Percentiles rank a stretch among this genome's conserved stretches.
Evolutionary conservation across 2,888 invertebrate species (phyloP).

Genomic region (Diplazon laetatorius): DNA sequence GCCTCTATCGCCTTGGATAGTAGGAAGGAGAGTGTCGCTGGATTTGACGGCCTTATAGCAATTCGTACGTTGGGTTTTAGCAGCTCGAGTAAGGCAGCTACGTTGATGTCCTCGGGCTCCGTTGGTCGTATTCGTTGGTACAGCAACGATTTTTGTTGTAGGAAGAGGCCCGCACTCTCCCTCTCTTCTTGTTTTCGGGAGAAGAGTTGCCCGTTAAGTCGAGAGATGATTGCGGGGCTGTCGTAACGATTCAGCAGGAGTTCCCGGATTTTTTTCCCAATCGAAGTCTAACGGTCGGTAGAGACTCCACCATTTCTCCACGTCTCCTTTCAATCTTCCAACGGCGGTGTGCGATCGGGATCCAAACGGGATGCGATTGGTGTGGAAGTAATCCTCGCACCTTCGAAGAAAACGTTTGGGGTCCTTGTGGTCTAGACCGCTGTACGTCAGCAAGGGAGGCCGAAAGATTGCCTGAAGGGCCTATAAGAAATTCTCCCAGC

Average conservation of each 20-base stretch:
- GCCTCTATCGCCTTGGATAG: neutral
- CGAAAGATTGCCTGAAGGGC: neutral
- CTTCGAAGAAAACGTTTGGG: conserved; percentile 1
- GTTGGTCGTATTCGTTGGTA: neutral
- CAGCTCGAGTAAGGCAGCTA: neutral
- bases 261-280: neutral
- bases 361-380: neutral
- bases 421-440: conserved; percentile 3
- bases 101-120: neutral
- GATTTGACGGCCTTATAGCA: neutral
- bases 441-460: neutral
- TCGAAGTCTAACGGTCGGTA: neutral
- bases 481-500: neutral
- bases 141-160: neutral
- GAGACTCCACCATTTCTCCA: neutral
- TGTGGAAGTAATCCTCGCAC: neutral
- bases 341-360: neutral
- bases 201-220: neutral
- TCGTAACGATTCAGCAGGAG: neutral
- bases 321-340: neutral
- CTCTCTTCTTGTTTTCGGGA: neutral
- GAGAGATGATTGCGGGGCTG: neutral
- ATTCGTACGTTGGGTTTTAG: neutral
- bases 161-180: neutral
- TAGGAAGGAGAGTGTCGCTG: neutral